Evolutionary conservation across 2,888 invertebrate genomes (phyloP).

Genomic region (Dynastes tityus): DNA sequence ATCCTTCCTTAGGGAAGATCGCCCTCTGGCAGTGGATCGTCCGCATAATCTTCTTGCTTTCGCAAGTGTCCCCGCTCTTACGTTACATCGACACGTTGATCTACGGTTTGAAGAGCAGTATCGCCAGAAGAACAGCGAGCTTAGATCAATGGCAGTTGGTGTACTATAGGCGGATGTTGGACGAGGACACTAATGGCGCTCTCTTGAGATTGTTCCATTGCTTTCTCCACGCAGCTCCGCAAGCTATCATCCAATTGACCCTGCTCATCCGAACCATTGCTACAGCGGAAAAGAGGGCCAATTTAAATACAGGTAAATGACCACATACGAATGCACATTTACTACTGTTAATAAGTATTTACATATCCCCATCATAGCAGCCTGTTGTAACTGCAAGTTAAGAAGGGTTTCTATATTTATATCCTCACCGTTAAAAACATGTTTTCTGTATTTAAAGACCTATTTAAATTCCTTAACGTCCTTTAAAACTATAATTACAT

Average conservation of each 20-base stretch:
- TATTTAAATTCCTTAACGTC: too few species aligned
- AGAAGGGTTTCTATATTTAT: too few species aligned
- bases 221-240: constrained; percentile 70
- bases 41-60: constrained; percentile 69
- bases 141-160: constrained; percentile 64
- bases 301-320: constrained; percentile 45
- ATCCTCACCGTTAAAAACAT: too few species aligned
- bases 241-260: constrained; percentile 69
- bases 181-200: constrained; percentile 71
- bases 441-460: too few species aligned
- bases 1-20: constrained; percentile 68
- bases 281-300: constrained; percentile 58
- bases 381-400: too few species aligned
- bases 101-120: constrained; percentile 68
- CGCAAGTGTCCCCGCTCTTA: constrained; percentile 71
- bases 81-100: constrained; percentile 70
- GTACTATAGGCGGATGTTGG: constrained; percentile 69
- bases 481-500: too few species aligned
- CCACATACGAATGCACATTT: not conserved
- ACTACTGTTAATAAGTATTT: not conserved
- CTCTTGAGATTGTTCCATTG: constrained; percentile 70
- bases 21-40: constrained; percentile 69
- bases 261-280: constrained; percentile 65
- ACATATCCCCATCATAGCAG: too few species aligned
- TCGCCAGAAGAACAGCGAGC: constrained; percentile 64